Evolutionary conservation across 2,113 vertebrate genomes (phyloP).

Genomic region (Thamnaconus septentrionalis): DNA sequence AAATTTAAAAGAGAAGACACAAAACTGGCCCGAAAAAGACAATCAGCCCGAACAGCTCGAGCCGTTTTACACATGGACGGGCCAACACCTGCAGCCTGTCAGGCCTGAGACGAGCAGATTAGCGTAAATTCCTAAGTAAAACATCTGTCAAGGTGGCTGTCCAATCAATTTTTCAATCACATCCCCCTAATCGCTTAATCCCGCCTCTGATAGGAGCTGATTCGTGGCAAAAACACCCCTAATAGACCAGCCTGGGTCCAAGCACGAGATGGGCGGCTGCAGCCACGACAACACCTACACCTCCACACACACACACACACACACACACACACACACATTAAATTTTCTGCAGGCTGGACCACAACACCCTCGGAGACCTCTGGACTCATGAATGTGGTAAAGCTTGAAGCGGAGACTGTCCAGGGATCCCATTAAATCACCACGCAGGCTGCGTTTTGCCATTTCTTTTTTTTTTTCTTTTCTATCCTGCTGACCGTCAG

Average conservation of each 20-base stretch:
- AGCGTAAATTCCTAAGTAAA: constrained; percentile 40
- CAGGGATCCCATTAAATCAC: constrained; percentile 63
- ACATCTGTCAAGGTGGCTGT: constrained; percentile 40
- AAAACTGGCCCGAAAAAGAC: no score
- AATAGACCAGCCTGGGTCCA: constrained; percentile 37
- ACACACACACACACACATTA: background rate
- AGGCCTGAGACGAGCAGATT: constrained; percentile 14
- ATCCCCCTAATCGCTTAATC: constrained; percentile 57
- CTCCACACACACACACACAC: constrained; percentile 1
- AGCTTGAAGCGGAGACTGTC: constrained; percentile 32
- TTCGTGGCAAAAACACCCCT: constrained; percentile 27
- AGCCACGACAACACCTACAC: constrained; percentile 21
- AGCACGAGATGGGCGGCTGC: constrained; percentile 20
- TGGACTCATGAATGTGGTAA: constrained; percentile 35
- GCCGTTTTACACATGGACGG: constrained; percentile 3
- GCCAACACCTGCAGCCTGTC: background rate
- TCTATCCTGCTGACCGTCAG: constrained; percentile 27
- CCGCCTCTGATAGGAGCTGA: constrained; percentile 33
- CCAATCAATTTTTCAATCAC: constrained; percentile 56
- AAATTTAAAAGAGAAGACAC: no score
- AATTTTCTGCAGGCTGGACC: constrained; percentile 16
- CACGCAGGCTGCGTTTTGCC: constrained; percentile 35
- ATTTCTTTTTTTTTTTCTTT: constrained; percentile 5
- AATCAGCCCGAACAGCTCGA: background rate
- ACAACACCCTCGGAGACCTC: constrained; percentile 19